These are phyloP conservation scores for Apteryx mantelli DNA, from an alignment of 2,113 vertebrate genomes.

Conservation along the genomic window DNA sequence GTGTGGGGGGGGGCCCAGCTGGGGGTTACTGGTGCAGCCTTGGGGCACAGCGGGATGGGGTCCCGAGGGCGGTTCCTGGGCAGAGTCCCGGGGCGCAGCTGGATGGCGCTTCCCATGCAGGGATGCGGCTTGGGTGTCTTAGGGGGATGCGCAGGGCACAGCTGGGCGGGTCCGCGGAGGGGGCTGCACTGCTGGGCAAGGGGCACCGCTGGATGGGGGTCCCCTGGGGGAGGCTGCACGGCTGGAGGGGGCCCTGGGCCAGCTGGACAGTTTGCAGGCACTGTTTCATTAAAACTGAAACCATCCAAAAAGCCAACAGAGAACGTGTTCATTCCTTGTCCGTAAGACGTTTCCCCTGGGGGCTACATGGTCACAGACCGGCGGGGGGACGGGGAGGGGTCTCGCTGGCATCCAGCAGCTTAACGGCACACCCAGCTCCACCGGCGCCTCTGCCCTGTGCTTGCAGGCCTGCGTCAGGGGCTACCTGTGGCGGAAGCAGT, in stretches of 20 bases:
- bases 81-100: neutral
- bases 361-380: too few relatives aligned
- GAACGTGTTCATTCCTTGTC: neutral
- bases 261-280: too few relatives aligned
- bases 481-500: conserved; percentile 77
- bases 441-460: neutral
- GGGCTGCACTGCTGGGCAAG: neutral
- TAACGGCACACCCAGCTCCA: neutral
- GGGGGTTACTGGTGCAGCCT: too few relatives aligned
- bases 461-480: conserved; percentile 83
- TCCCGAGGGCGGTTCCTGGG: too few relatives aligned
- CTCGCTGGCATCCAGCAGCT: too few relatives aligned
- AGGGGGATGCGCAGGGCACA: too few relatives aligned
- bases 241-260: too few relatives aligned
- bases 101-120: neutral
- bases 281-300: neutral
- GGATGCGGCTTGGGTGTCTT: neutral
- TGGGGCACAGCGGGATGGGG: too few relatives aligned
- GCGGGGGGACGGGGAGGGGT: neutral
- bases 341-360: too few relatives aligned
- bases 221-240: neutral
- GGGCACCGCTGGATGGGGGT: neutral
- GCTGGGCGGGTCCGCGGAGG: too few relatives aligned
- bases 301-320: too few relatives aligned
- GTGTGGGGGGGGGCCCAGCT: too few relatives aligned